Base-by-base conservation (phyloP, 2,113 vertebrate species). In the Notothenia coriiceps region DNA sequence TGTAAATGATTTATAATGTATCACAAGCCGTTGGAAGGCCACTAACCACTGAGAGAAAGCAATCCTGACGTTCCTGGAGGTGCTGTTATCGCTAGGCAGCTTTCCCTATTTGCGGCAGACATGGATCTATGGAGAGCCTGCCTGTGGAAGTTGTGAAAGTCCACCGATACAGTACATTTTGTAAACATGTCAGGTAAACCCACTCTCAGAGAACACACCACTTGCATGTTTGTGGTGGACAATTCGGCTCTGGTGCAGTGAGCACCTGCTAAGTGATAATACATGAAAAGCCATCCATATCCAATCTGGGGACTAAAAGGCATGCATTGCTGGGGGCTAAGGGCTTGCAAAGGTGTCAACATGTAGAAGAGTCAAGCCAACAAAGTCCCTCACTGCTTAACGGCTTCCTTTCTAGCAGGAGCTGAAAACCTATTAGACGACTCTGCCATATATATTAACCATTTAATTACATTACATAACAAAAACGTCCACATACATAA, bases 1-100 rank as follows among this genome's bases (percentile, higher is more conserved):
- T 91, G 81, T 94, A 92, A 95, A 95, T 94, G 89, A 95, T 95
- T 94, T 94, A 95, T 93, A 93, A 94, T 93, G 90, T 91, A 94
- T 88, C 86, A 78, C 77, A 83, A 84, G 77, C 83, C 67, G 17
- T 84, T 74, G 73, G 89, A 85, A 84, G 86, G 82, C 89, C 86
- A 74, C 88, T 80, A 90, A 88, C 79, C 90, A 90, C 87, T 85
- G 83, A 88, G 87, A 84, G 82, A 91, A 91, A 87, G 85, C 82
- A 92, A 92, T 93, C 89, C 88, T 80, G 88, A 91, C 74, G 18
- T 91, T 93, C 89, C 93, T 92, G 63, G 65, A 91, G 89, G 93
- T 86, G 80, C 88, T 86, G 78, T 94, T 92, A 92, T 90, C 66
- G 55, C 87, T 25, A 56, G 44, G 73, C 72, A 82, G 79, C 85